Percentiles rank a stretch among this genome's conserved stretches.
Evolutionary conservation across 2,113 vertebrate species (phyloP).

Genomic region (Rissa tridactyla): DNA sequence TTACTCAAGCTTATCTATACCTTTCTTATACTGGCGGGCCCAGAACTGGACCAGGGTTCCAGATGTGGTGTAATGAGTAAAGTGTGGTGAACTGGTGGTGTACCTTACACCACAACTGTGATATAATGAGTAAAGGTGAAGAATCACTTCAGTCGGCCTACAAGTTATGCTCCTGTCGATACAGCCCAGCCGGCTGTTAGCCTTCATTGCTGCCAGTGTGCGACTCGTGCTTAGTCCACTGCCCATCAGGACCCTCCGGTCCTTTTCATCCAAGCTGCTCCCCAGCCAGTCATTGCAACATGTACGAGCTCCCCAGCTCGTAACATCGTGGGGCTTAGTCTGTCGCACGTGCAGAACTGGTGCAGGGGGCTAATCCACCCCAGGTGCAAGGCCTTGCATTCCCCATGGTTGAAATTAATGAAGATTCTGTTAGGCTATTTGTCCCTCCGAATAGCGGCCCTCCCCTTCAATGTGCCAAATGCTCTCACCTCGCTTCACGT

Average conservation of each 20-base stretch:
- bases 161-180: not conserved
- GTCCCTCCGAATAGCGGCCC: not conserved
- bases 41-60: not conserved
- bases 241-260: not conserved
- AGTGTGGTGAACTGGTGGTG: not conserved
- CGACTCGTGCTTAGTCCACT: fast-evolving
- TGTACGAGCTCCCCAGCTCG: not conserved
- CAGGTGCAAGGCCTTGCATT: not conserved
- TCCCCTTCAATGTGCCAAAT: not conserved
- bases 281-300: not conserved
- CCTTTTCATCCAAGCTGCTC: not conserved
- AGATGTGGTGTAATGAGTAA: not conserved
- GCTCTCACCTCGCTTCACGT: not conserved
- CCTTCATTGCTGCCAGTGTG: not conserved
- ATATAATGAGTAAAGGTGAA: not conserved
- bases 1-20: not conserved
- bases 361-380: not conserved
- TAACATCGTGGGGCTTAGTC: not conserved
- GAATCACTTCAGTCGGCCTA: not conserved
- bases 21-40: not conserved
- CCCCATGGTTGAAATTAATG: not conserved
- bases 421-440: not conserved
- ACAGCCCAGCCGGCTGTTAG: not conserved
- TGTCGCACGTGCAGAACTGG: not conserved
- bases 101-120: not conserved